Conservation (phyloP, 1,140 invertebrate genomes). For the Meloidogyne chitwoodi region DNA sequence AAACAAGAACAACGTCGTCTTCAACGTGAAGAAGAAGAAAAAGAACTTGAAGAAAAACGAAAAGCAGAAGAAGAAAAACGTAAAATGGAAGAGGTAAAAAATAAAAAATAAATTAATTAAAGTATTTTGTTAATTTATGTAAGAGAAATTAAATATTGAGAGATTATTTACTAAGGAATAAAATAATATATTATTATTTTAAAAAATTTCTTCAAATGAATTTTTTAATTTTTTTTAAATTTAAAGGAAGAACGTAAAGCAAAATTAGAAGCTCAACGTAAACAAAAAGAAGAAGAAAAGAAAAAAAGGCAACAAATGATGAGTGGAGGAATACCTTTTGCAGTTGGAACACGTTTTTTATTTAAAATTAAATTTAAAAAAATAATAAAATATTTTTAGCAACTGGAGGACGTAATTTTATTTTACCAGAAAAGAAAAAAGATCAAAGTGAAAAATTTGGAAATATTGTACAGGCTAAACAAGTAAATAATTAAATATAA, state of each 20-base stretch:
- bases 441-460: constrained; percentile 56
- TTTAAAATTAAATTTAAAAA: background rate
- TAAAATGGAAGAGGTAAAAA: constrained; percentile 43
- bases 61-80: constrained; percentile 52
- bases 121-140: too few relatives aligned
- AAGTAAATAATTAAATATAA: background rate
- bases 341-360: constrained; percentile 10
- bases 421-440: constrained; percentile 55
- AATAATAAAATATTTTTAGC: background rate
- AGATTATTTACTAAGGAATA: background rate
- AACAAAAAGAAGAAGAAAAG: constrained; percentile 49
- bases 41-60: constrained; percentile 47
- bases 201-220: constrained; percentile 14
- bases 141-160: background rate
- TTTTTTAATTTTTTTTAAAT: background rate
- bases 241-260: constrained; percentile 48
- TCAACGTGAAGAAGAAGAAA: constrained; percentile 58
- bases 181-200: background rate
- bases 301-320: constrained; percentile 36
- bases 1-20: constrained; percentile 57
- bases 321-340: constrained; percentile 25
- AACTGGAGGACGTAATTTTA: constrained; percentile 54
- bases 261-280: constrained; percentile 42
- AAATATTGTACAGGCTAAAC: constrained; percentile 57
- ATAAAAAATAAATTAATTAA: background rate